A percentile compares a stretch with the other conserved stretches of the same genome.
phyloP scores from a whole-genome alignment of 2,797 vertebrate genomes.

The Neosilurus mollespiculum region DNA sequence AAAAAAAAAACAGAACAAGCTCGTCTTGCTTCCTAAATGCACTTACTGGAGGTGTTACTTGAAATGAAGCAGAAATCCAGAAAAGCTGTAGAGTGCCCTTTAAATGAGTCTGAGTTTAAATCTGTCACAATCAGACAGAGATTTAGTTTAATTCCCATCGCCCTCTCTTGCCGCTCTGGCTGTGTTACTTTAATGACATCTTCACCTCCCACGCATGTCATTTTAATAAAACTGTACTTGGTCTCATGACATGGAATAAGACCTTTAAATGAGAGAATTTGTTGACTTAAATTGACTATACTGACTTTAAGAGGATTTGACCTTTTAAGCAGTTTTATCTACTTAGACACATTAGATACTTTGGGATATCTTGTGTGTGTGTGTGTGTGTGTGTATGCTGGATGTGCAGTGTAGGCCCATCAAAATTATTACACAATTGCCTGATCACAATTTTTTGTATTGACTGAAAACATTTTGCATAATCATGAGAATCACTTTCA shows the following conservation, averaged over 20 bases:
- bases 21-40: background rate
- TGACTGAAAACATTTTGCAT: no score
- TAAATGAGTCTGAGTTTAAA: slow-evolving; percentile 36
- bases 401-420: no score
- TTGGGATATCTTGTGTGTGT: background rate
- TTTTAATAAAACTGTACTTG: slow-evolving; percentile 37
- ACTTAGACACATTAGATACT: slow-evolving; percentile 20
- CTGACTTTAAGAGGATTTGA: slow-evolving; percentile 18
- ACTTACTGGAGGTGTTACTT: slow-evolving; percentile 7
- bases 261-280: slow-evolving; percentile 33
- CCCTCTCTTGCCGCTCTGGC: slow-evolving; percentile 14
- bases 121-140: slow-evolving; percentile 26
- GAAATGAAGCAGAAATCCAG: slow-evolving; percentile 14
- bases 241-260: slow-evolving; percentile 37
- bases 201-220: slow-evolving; percentile 42
- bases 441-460: no score
- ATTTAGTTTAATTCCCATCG: slow-evolving; percentile 42
- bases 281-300: slow-evolving; percentile 36
- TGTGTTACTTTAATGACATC: slow-evolving; percentile 41
- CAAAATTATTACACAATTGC: no score
- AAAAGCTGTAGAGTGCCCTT: slow-evolving; percentile 15
- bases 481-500: no score
- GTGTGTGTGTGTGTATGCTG: background rate
- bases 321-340: slow-evolving; percentile 28
- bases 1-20: background rate